Base-by-base conservation (phyloP, 2,888 invertebrate genomes). In the Dryocosmus kuriphilus region DNA sequence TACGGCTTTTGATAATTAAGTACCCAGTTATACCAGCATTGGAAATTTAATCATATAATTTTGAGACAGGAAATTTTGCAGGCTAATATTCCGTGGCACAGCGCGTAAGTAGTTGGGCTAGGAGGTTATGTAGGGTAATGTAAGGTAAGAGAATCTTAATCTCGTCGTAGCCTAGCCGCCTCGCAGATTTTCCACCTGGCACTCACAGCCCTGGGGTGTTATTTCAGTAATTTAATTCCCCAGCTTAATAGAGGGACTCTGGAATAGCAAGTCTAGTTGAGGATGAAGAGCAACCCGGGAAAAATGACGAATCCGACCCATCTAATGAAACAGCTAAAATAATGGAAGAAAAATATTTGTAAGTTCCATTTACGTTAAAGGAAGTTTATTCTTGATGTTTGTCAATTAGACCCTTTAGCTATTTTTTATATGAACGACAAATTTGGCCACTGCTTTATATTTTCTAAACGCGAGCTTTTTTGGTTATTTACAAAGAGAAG, bases 151-250 rank as follows among this genome's bases (percentile, higher is more conserved):
- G 85, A 88, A 88, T 88, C 86, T 88, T 88, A 87, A 88, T 88
- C 85, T 87, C 83, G 84, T 86, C 77, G 84, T 77, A 80, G 76
- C 80, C 75, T 75, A 61, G 83, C 82, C 82, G 83, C 78, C 83
- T 83, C 81, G 85, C 85, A 84, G 87, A 86, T 88, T 88, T 86
- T 85, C 86, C 81, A 86, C 85, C 85, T 82, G 82, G 82, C 81
- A 83, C 83, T 84, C 83, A 79, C 81, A 80, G 84, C 85, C 84
- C 80, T 83, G 74, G 85, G 87, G 81, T 85, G 82, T 86, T 87
- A 88, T 88, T 88, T 83, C 85, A 83, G 86, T 87, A 85, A 88
- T 88, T 87, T 86, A 86, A 88, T 88, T 86, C 84, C 77, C 80
- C 74, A 75, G 76, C 82, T 86, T 86, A 86, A 88, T 85, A 82